These are phyloP conservation scores for Shinisaurus crocodilurus DNA, from an alignment of 2,113 vertebrate genomes.

Conservation along the genomic window DNA sequence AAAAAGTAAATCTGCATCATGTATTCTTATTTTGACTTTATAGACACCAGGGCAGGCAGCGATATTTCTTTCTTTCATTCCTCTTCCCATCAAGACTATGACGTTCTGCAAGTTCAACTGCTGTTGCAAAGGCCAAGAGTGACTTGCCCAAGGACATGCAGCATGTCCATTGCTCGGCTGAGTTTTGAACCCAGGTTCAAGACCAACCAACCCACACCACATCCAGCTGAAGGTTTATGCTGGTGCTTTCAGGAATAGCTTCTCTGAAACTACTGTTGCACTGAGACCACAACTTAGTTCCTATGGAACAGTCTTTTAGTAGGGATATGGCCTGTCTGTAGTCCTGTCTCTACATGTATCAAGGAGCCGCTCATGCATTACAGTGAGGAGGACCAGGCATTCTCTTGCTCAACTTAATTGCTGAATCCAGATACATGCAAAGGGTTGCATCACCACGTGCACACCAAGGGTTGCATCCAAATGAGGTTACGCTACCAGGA, in stretches of 20 bases:
- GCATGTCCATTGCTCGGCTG: neutral
- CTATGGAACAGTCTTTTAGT: neutral
- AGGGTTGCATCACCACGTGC: neutral
- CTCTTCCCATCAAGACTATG: neutral
- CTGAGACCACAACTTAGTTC: neutral
- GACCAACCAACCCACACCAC: too few species aligned
- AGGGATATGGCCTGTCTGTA: neutral
- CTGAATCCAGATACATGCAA: neutral
- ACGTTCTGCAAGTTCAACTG: neutral
- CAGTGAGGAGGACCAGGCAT: neutral
- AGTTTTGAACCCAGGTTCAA: neutral
- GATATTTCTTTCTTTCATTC: neutral
- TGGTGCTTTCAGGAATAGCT: neutral
- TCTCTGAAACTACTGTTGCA: neutral
- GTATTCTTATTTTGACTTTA: neutral
- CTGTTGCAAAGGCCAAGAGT: too few species aligned
- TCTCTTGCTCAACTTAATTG: neutral
- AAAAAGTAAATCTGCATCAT: neutral
- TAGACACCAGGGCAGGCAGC: too few species aligned
- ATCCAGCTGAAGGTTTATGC: too few species aligned
- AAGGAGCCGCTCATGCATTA: neutral
- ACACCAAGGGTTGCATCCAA: too few species aligned
- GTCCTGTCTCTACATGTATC: neutral
- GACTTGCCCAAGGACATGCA: neutral
- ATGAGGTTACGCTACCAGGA: too few species aligned